Conservation (phyloP, 2,797 vertebrate genomes). For the Acanthornis magna region DNA sequence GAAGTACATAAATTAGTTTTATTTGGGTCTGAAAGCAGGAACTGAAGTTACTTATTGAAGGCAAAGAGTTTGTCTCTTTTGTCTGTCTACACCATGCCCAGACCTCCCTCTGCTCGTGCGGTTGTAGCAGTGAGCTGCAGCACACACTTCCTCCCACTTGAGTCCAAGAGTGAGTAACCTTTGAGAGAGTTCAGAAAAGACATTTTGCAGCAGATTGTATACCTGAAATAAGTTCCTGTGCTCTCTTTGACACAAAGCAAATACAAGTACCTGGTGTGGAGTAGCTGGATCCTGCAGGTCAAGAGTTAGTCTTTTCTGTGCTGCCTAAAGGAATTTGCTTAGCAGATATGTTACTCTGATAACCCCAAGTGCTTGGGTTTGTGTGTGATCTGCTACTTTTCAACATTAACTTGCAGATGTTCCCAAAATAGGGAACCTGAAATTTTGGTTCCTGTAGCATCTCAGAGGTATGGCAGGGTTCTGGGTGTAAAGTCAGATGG, state of each 20-base stretch:
- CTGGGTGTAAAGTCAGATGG: background rate
- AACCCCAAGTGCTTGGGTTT: background rate
- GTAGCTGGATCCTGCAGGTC: background rate
- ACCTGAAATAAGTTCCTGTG: background rate
- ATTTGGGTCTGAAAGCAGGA: background rate
- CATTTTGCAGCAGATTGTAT: background rate
- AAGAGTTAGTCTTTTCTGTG: background rate
- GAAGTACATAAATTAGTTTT: background rate
- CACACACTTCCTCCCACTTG: accelerated
- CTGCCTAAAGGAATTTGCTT: background rate
- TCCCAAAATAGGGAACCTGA: background rate
- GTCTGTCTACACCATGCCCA: background rate
- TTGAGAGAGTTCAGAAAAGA: background rate
- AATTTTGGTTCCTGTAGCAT: background rate
- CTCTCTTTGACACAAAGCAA: background rate
- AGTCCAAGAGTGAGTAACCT: background rate
- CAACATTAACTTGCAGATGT: background rate
- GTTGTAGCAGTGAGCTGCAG: background rate
- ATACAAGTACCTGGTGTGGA: accelerated
- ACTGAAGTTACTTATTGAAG: background rate
- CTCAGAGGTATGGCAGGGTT: background rate
- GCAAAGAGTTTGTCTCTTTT: background rate
- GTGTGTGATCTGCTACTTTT: background rate
- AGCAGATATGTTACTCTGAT: background rate
- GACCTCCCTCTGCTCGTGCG: background rate